Base-by-base conservation (phyloP, 1,140 invertebrate species). In the Procambarus virginalis region DNA sequence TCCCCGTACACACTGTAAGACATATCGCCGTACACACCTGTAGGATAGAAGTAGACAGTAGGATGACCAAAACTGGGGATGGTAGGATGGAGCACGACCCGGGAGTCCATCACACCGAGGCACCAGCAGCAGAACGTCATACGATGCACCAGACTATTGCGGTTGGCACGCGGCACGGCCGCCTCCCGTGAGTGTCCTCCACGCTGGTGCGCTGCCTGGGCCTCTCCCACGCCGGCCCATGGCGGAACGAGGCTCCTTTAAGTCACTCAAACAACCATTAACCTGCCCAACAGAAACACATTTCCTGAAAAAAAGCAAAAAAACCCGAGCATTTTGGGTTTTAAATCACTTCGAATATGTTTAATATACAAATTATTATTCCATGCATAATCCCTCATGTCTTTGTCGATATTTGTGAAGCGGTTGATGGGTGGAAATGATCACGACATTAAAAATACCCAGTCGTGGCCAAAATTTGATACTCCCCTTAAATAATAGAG, bases 21-120 rank as follows among this genome's bases (percentile, higher is more conserved):
- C 34, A 34, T 34, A 1, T 34, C 1, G 34, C 51, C 8, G 51
- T 55, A 80, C 76, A 81, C 49, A 87, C 86, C 78, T 80, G 86
- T 87, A 48, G 86, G 86, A 51, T 87, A 87, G 77, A 87, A 55
- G 58, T 81, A 87, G 78, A 87, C 86, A 5, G 86, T 87, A 14
- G 86, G 55, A 46, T 87, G 86, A 2, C 86, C 86, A 51, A 80
- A 87, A 12, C 78, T 87, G 60, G 86, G 86, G 5, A 87, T 60
- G 64, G 86, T 87, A 8, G 86, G 86, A 10, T 77, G 86, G 2
- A 87, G 55, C 58, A 87, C 55, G 60, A 80, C 78, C 58, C 64
- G 70, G 6, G 77, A 68, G 17, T 87, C 86, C 86, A 87, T 87
- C 64, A 60, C 49, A 17, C 46, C 6, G 64, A 22, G 8, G 49